Evolutionary conservation across 2,797 vertebrate species (phyloP), one percentile per base, ranked within the genome.

Genomic region (Sebastes cheni): DNA sequence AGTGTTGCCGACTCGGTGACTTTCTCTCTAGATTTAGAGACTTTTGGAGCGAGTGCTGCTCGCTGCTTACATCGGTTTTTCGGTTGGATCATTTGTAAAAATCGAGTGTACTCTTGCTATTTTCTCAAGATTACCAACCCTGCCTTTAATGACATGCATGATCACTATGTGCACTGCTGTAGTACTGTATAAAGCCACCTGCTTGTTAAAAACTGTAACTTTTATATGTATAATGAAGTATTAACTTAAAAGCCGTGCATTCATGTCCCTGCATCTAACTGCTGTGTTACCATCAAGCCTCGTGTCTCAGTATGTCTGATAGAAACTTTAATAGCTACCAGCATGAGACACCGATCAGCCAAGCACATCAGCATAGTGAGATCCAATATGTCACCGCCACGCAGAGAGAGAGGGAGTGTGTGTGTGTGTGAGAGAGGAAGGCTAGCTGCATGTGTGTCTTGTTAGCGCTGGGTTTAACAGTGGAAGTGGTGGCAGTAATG

Each of bases 291-390:
- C 87, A 83, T 88, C 86, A 79, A 79, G 82, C 55, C 62, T 75
- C 18, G 83, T 32, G 54, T 83, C 88, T 89, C 84, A 81, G 90
- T 90, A 36, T 71, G 82, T 75, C 71, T 88, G 89, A 87, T 75
- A 81, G 85, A 85, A 90, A 88, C 85, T 88, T 91, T 91, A 92
- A 92, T 89, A 90, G 92, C 89, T 86, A 70, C 62, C 92, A 93
- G 89, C 90, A 27, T 90, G 90, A 87, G 76, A 78, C 86, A 69
- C 82, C 79, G 92, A 93, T 92, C 91, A 92, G 81, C 85, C 90
- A 80, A 86, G 89, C 90, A 88, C 91, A 91, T 91, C 91, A 84
- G 84, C 88, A 84, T 86, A 80, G 89, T 83, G 88, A 79, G 85
- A 92, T 87, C 83, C 90, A 92, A 90, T 88, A 91, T 91, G 92